Conservation (phyloP, 30 jellyfish, hydroid and myxozoan species). For the Phacellophora camtschatica region DNA sequence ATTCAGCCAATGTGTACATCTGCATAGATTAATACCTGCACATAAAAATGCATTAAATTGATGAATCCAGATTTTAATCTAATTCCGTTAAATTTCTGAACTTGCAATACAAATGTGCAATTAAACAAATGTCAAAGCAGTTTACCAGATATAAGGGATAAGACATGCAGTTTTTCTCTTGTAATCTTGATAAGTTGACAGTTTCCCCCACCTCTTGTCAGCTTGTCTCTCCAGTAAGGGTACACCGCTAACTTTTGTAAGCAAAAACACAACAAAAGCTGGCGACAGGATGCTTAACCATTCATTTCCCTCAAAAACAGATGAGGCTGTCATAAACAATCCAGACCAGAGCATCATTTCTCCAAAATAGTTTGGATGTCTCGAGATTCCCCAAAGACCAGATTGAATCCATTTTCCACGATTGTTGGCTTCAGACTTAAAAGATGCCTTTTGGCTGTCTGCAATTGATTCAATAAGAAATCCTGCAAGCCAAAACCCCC, state of each 20-base stretch:
- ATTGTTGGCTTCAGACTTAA: conserved; percentile 68
- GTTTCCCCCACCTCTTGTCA: conserved; percentile 82
- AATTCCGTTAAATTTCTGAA: too few relatives aligned
- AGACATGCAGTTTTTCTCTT: conserved; percentile 70
- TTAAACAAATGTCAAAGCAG: background rate
- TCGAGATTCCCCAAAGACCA: conserved; percentile 89
- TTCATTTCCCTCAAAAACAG: conserved; percentile 73
- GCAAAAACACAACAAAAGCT: conserved; percentile 69
- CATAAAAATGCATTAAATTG: too few relatives aligned
- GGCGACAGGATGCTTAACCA: conserved; percentile 80
- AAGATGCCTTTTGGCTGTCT: conserved; percentile 73
- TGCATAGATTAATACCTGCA: too few relatives aligned
- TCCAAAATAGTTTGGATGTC: conserved; percentile 97
- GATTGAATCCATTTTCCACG: conserved; percentile 79
- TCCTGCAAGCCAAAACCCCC: conserved; percentile 82
- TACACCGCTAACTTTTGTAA: conserved; percentile 88
- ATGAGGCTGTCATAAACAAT: conserved; percentile 76
- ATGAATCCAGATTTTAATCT: too few relatives aligned
- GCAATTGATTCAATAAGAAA: conserved; percentile 79
- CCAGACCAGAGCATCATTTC: conserved; percentile 92
- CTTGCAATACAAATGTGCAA: too few relatives aligned
- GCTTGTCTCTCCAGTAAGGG: conserved; percentile 90
- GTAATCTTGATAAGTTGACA: conserved; percentile 62
- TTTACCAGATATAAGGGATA: conserved; percentile 85
- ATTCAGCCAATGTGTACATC: too few relatives aligned